Evolutionary conservation across 2,797 vertebrate species (phyloP).

Genomic region (Staurois parvus): DNA sequence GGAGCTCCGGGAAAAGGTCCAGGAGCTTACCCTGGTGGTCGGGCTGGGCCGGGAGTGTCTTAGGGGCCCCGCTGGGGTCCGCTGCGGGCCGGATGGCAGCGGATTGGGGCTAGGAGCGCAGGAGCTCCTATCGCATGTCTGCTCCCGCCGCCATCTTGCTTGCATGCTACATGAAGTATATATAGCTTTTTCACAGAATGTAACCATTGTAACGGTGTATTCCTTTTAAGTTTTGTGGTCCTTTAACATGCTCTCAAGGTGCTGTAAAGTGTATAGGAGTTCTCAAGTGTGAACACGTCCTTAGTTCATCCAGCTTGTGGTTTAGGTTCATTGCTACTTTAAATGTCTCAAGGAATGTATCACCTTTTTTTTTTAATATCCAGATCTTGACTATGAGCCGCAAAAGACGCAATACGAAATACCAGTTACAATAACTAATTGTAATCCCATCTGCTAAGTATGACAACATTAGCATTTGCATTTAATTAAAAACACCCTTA

Average conservation of each 20-base stretch:
- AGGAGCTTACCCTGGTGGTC: too few relatives aligned
- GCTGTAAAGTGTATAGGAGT: slow-evolving; percentile 71
- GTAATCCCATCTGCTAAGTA: slow-evolving; percentile 99
- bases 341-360: slow-evolving; percentile 83
- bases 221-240: background rate
- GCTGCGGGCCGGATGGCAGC: too few relatives aligned
- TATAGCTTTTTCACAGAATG: background rate
- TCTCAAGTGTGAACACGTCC: background rate
- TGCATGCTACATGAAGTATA: too few relatives aligned
- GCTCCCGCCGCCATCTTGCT: too few relatives aligned
- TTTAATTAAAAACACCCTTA: slow-evolving; percentile 98
- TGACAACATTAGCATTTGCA: slow-evolving; percentile 99
- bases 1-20: too few relatives aligned
- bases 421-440: slow-evolving; percentile 99
- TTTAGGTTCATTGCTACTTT: slow-evolving; percentile 70
- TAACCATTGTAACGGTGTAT: background rate
- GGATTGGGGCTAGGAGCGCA: too few relatives aligned
- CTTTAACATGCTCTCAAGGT: slow-evolving; percentile 66
- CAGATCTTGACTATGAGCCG: slow-evolving; percentile 87
- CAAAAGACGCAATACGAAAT: slow-evolving; percentile 97
- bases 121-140: too few relatives aligned
- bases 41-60: too few relatives aligned
- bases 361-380: slow-evolving; percentile 83
- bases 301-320: slow-evolving; percentile 70
- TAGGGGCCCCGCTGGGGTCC: too few relatives aligned